Evolutionary conservation across 1,140 invertebrate species (phyloP), one percentile per base, ranked within the genome.

Genomic region (Zaprionus vittiger): DNA sequence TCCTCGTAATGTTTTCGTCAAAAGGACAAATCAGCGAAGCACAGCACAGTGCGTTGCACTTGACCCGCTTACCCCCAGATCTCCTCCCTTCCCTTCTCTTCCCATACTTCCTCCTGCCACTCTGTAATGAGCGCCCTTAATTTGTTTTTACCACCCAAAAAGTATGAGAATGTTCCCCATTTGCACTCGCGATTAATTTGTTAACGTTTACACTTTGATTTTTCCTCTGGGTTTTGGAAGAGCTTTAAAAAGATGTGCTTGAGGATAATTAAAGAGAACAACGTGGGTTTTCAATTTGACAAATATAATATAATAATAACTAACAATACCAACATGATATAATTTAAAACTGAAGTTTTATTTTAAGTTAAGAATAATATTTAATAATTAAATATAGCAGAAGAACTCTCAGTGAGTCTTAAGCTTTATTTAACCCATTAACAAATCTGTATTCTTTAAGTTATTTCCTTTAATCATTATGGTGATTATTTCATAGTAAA

Each of bases 1-100:
- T 57, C 74, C 56, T 52, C 63, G 79, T 90, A 81, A 90, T 74
- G 75, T 84, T 63, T 68, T 68, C 72, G 69, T 83, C 65, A 78
- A 82, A 78, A 74, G 74, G 47, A 80, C 66, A 79, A 74, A 61
- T 63, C 62, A 67, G 70, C 70, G 79, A 9, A 54, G 44, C 60
- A 72, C 44, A 67, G 70, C 70, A 77, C 6, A 49, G 34, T 44
- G 65, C 44, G 28, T 55, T 60, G 44, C 61, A 47, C 44, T 65
- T 72, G 73, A 71, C 67, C 73, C 67, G 28, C 57, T 47, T 55
- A 26, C 47, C 20, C 20, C 38, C 15, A n/a, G 14, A 5, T n/a
- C 0, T 15, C 34, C 2, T 37, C 4, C 34, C 14, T 15, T 38
- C 1, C 1, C 34, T 34, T 34, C 26, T 0, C 26, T 9, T 38